These are phyloP conservation scores for Anser cygnoides DNA, from an alignment of 2,113 vertebrate species.

Conservation along the genomic window DNA sequence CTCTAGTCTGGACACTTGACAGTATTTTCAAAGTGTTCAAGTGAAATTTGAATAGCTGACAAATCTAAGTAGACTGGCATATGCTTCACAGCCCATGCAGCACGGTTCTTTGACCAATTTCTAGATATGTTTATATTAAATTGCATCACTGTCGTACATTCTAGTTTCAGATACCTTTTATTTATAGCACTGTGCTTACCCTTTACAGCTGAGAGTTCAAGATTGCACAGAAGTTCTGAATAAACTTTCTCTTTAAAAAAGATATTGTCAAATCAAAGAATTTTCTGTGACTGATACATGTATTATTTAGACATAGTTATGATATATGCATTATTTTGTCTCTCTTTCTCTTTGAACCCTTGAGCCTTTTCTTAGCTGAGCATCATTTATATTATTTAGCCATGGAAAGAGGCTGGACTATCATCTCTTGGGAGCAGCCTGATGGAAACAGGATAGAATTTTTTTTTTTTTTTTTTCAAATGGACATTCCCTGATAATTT, in stretches of 20 bases:
- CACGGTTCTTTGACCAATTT: not conserved
- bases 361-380: not conserved
- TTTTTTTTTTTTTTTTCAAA: not conserved
- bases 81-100: not conserved
- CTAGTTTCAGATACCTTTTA: not conserved
- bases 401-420: not conserved
- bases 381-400: not conserved
- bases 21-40: not conserved
- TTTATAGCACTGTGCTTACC: not conserved
- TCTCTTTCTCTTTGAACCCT: not conserved
- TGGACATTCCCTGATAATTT: not conserved
- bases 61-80: not conserved
- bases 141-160: not conserved
- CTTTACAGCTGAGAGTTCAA: not conserved
- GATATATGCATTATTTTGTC: not conserved
- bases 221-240: not conserved
- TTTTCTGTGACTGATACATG: not conserved
- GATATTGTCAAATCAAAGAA: not conserved
- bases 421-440: not conserved
- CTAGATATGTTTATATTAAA: not conserved
- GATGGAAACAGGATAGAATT: fast-evolving
- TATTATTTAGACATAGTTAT: not conserved
- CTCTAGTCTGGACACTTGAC: not conserved
- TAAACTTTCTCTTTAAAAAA: not conserved
- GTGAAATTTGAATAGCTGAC: not conserved